Evolutionary conservation across 2,113 vertebrate species (phyloP), one percentile per base, ranked within the genome.

Genomic region (Pogona vitticeps): DNA sequence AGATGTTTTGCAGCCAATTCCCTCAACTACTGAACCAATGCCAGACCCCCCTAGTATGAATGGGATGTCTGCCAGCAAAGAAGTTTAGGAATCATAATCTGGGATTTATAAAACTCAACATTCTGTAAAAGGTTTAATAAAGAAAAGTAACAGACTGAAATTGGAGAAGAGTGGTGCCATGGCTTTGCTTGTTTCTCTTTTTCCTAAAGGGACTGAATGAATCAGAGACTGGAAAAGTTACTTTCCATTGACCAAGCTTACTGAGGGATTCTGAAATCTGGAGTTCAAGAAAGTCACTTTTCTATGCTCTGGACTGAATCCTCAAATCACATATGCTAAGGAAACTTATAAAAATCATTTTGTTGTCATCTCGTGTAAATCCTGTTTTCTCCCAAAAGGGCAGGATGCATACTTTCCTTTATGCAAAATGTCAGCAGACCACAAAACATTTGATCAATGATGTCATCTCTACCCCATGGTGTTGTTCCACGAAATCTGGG

Each of bases 1-100:
- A 92, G 72, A 89, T 86, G 38, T 6, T 92, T 86, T 84, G 80
- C 72, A 84, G 80, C 72, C 82, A 91, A 73, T 72, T 52, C 90
- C 86, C 89, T 80, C 88, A 88, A 46, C 75, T 91, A 82, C 58
- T 86, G 78, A 86, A 75, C 4, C 15, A 40, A n/a, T 20, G 40
- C 78, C 85, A 86, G 68, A 28, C 31, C 85, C 20, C 40, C 65
- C 61, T 26, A 38, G 23, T 81, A 68, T 40, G 70, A 86, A 75
- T 65, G 58, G 68, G 77, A 80, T 6, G 20, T 28, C 13, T 81
- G 78, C 85, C 85, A 86, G 40, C 78, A 65, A 86, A 42, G 67
- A 63, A 13, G 68, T 46, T 63, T 75, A 12, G 61, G 70, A 59
- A 86, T 75, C 40, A 80, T 63, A 46, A 76, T 75, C 56, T 61